Evolutionary conservation across 2,113 vertebrate species (phyloP).

Genomic region (Spermophilus dauricus): DNA sequence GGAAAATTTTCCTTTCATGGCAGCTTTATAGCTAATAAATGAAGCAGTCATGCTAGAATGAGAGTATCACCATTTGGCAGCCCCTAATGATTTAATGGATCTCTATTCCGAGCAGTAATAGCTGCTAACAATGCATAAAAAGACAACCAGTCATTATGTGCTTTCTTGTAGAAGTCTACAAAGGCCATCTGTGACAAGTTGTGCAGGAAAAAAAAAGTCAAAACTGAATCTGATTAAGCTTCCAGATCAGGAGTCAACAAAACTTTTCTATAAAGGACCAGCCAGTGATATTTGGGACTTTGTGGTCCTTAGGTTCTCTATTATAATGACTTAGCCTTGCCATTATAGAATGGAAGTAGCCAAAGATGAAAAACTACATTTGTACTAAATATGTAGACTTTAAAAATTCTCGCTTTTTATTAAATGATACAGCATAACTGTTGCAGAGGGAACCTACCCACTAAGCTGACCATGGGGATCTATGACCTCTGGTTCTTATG

Average conservation of each 20-base stretch:
- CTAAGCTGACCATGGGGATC: no score
- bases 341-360: background rate
- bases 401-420: background rate
- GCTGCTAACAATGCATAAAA: background rate
- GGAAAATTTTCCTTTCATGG: background rate
- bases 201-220: background rate
- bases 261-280: background rate
- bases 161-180: background rate
- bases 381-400: background rate
- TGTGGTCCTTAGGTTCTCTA: background rate
- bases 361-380: no score
- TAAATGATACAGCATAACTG: background rate
- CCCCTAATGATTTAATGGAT: background rate
- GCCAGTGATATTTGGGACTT: background rate
- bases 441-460: no score
- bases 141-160: background rate
- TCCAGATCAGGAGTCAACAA: background rate
- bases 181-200: background rate
- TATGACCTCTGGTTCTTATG: no score
- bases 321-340: background rate
- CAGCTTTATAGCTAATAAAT: background rate
- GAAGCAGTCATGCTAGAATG: background rate
- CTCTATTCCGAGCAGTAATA: background rate
- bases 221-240: background rate
- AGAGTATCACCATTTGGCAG: background rate